Base-by-base conservation (phyloP, 2,113 vertebrate species). In the Halcyon senegalensis region DNA sequence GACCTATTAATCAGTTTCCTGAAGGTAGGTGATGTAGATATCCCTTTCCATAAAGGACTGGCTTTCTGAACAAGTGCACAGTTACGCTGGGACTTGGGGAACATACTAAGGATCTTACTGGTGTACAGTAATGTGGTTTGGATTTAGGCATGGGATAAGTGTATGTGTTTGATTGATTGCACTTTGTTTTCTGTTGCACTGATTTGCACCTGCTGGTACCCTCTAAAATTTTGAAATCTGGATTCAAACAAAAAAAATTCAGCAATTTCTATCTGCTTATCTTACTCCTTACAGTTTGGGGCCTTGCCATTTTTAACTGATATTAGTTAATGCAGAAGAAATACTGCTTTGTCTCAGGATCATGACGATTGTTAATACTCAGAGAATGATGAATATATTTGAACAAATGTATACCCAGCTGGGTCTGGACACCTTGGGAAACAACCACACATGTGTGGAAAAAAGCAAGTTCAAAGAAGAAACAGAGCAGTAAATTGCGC, bases 381-480 rank as follows among this genome's bases (percentile, higher is more conserved):
- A 55, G 1, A 76, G 48, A 84, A 81, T 58, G 33, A 73, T 60
- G 20, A 89, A 87, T 74, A 10, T 72, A 64, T 82, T 89, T 93
- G 89, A 89, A 82, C 46, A 89, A 30, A 8, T 84, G 28, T 53
- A n/a, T 64, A 48, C 92, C 43, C 80, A 95, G 16, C 39, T 96
- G 93, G 35, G 16, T 81, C 43, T 93, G n/a, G 59, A 63, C 11
- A 75, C 16, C 37, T 74, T 94, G 51, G 33, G 48, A 87, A 87
- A 91, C 28, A 89, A 50, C 10, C 11, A 64, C n/a, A 89, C 73
- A 93, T 75, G 43, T 79, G 39, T 51, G 19, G 60, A 81, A 84
- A 92, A 84, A 74, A 46, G 8, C 39, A 2, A 86, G 8, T 55
- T 18, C 48, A 50, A 89, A 81, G 21, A 55, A 2, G 8, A 81